These are phyloP conservation scores for Caradrina clavipalpis DNA, from an alignment of 2,888 invertebrate genomes.

Conservation along the genomic window DNA sequence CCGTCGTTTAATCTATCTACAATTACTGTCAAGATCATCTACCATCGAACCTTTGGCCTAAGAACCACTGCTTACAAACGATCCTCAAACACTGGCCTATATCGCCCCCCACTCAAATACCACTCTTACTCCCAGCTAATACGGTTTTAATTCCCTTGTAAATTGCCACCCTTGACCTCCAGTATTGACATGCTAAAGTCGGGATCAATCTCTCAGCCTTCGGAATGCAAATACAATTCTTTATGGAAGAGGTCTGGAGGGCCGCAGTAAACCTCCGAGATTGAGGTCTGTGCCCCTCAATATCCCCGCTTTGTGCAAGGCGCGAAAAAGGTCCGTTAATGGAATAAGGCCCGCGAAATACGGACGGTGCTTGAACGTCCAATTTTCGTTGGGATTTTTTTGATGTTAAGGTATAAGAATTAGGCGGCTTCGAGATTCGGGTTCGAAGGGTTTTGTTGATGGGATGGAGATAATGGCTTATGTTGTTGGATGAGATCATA, in stretches of 20 bases:
- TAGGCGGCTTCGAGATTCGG: slow-evolving; percentile 56
- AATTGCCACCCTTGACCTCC: slow-evolving; percentile 73
- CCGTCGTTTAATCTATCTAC: slow-evolving; percentile 24
- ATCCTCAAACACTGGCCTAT: slow-evolving; percentile 34
- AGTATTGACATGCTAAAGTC: slow-evolving; percentile 80
- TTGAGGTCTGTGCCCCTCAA: slow-evolving; percentile 79
- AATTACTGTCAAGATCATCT: slow-evolving; percentile 46
- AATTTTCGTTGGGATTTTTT: slow-evolving; percentile 62
- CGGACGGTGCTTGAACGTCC: slow-evolving; percentile 58
- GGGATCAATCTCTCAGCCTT: slow-evolving; percentile 80
- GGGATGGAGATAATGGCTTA: slow-evolving; percentile 46
- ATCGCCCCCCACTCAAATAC: slow-evolving; percentile 24
- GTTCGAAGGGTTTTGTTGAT: slow-evolving; percentile 46
- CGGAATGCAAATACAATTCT: slow-evolving; percentile 86
- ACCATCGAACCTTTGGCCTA: slow-evolving; percentile 40
- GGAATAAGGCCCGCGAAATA: slow-evolving; percentile 79
- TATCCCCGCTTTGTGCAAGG: slow-evolving; percentile 81
- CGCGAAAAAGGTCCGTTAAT: slow-evolving; percentile 84
- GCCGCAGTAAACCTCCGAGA: slow-evolving; percentile 77
- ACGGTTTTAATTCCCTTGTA: slow-evolving; percentile 39
- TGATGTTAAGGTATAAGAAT: slow-evolving; percentile 62
- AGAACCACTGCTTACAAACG: slow-evolving; percentile 44
- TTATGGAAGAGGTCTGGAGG: slow-evolving; percentile 75
- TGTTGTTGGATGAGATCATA: slow-evolving; percentile 30
- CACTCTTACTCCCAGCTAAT: slow-evolving; percentile 44